A percentile compares a stretch with the other conserved stretches of the same genome.
phyloP scores from a whole-genome alignment of 2,888 invertebrate genomes.

The Pelosia muscerda region DNA sequence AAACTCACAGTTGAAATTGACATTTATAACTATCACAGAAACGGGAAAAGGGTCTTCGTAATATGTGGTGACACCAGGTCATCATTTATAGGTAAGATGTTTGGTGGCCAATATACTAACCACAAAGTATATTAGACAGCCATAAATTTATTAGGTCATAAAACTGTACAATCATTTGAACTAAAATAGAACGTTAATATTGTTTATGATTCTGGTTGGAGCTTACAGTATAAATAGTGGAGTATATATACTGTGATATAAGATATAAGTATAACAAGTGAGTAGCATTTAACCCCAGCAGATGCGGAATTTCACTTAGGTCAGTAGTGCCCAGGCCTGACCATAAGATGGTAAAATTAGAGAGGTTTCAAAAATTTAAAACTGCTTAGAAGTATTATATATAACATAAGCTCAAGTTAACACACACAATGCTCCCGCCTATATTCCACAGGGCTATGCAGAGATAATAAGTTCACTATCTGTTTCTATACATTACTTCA shows the following conservation, averaged over 20 bases:
- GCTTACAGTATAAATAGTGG: not conserved
- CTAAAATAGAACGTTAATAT: slow-evolving; percentile 14
- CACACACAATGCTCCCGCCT: too few relatives aligned
- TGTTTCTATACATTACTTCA: too few relatives aligned
- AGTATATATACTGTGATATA: not conserved
- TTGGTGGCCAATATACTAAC: not conserved
- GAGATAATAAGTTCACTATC: too few relatives aligned
- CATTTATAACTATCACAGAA: not conserved
- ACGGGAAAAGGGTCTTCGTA: slow-evolving; percentile 19
- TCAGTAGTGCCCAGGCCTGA: too few relatives aligned
- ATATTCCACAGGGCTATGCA: too few relatives aligned
- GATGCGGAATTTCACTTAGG: too few relatives aligned
- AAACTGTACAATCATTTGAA: slow-evolving; percentile 17
- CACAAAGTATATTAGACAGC: slow-evolving; percentile 16
- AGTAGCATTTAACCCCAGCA: not conserved
- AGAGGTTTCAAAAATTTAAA: too few relatives aligned
- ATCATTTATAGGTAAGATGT: slow-evolving; percentile 1
- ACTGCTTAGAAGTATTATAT: too few relatives aligned
- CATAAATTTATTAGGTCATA: slow-evolving; percentile 20
- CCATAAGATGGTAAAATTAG: too few relatives aligned
- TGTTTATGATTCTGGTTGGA: slow-evolving; percentile 8
- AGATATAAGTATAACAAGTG: not conserved
- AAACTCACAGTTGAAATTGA: not conserved
- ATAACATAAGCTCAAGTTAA: too few relatives aligned
- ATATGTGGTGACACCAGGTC: slow-evolving; percentile 11